phyloP scores from a whole-genome alignment of 2,113 vertebrate species.

The Gopherus evgoodei region DNA sequence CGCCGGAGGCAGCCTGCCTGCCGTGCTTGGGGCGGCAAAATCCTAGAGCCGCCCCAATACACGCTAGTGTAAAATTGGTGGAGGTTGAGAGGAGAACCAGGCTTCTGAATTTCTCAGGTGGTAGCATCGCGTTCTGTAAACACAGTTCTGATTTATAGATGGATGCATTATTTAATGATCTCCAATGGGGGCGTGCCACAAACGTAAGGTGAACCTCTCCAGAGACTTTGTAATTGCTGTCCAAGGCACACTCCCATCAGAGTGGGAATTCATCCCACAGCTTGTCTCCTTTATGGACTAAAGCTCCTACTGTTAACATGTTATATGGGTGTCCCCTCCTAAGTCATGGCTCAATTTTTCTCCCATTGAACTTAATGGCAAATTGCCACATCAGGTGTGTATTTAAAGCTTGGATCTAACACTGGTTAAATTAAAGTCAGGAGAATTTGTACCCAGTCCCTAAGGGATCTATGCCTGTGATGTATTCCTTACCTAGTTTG shows the following conservation, averaged over 20 bases:
- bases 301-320: not conserved
- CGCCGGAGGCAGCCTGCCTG: too few species aligned
- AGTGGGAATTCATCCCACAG: not conserved
- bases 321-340: not conserved
- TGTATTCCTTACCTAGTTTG: not conserved
- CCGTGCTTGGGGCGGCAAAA: too few species aligned
- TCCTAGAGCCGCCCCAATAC: not conserved
- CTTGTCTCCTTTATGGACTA: not conserved
- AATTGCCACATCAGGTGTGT: not conserved
- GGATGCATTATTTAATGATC: not conserved
- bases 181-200: not conserved
- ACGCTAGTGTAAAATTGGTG: not conserved
- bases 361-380: not conserved
- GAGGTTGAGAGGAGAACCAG: conserved; percentile 48
- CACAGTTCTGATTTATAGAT: not conserved
- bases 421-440: accelerated
- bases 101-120: conserved; percentile 29
- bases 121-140: not conserved
- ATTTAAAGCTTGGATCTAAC: not conserved
- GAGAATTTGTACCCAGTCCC: not conserved
- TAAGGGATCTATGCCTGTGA: accelerated
- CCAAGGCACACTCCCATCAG: accelerated
- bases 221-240: not conserved
- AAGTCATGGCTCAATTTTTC: not conserved
- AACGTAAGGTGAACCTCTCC: not conserved